These are phyloP conservation scores for Eubucco bourcierii DNA, from an alignment of 2,113 vertebrate genomes.

Conservation along the genomic window DNA sequence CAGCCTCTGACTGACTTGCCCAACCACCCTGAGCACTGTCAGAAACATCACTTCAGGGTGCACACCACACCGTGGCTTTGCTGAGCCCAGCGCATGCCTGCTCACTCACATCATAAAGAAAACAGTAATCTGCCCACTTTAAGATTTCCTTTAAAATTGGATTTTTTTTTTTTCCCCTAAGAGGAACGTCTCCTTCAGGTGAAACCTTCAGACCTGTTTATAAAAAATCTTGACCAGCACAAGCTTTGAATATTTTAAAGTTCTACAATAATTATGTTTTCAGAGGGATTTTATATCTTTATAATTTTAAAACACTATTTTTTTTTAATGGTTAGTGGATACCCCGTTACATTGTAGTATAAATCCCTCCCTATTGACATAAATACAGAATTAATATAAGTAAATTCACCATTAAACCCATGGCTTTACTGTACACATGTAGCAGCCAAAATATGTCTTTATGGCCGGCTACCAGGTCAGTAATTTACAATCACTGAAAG, in stretches of 20 bases:
- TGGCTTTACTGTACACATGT: rapidly evolving
- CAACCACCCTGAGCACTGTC: rapidly evolving
- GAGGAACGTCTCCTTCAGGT: neutral
- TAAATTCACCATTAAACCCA: neutral
- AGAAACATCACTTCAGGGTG: neutral
- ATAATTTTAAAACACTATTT: neutral
- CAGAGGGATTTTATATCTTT: neutral
- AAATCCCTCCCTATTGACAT: neutral
- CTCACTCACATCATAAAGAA: neutral
- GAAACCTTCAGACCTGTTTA: neutral
- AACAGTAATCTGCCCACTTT: neutral
- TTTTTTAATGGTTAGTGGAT: neutral
- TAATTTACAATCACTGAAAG: neutral
- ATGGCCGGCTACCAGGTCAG: neutral
- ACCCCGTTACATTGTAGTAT: neutral
- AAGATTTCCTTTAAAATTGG: neutral
- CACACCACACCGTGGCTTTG: rapidly evolving
- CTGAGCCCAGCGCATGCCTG: rapidly evolving
- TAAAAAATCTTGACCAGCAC: neutral
- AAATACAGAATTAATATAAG: neutral
- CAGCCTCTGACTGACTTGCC: neutral
- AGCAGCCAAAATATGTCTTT: neutral
- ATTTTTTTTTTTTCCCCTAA: neutral
- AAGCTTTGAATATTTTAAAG: neutral
- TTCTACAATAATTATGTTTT: neutral